Evolutionary conservation across 2,113 vertebrate genomes (phyloP), one percentile per base, ranked within the genome.

Genomic region (Ranitomeya variabilis): DNA sequence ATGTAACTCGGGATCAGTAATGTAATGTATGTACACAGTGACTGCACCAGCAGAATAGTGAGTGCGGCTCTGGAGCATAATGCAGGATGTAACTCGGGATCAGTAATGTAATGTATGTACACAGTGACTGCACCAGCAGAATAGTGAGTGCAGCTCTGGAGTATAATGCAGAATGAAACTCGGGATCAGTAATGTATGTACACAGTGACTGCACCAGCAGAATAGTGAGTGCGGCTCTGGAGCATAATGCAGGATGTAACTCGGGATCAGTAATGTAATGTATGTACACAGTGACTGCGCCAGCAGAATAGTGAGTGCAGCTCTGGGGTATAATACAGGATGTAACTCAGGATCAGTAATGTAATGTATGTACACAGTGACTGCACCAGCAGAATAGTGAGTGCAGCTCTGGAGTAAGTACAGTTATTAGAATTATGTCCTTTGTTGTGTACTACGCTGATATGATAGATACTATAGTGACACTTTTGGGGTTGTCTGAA

Each of bases 91-190:
- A 71, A 71, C 67, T 74, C 71, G 19, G 71, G 31, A 74, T 51
- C 16, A 74, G 31, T 45, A 74, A 71, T 4, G 6, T 74, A 51
- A 74, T 45, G 31, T 19, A 45, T 45, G 37, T 45, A 18, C 31
- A 45, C 71, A 74, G 71, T 74, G 71, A 71, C n/a, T 31, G 26
- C 26, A 31, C 26, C 26, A 31, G 26, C 26, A 31, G 26, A 31
- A 31, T 31, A 31, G 26, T 31, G 26, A 31, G 26, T 19, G 71
- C 71, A 45, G 71, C 16, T 73, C 71, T 74, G 67, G 67, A 15
- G 67, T 71, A 69, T 69, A 69, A 74, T 74, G 51, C 31, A 74
- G 71, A 2, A 74, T 69, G 67, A 31, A 71, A 71, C 67, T 74
- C 71, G 19, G 71, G 31, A 74, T 51, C 16, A 74, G 15, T 74